Base-by-base conservation (phyloP, 2,113 vertebrate genomes). In the Phyllostomus discolor region DNA sequence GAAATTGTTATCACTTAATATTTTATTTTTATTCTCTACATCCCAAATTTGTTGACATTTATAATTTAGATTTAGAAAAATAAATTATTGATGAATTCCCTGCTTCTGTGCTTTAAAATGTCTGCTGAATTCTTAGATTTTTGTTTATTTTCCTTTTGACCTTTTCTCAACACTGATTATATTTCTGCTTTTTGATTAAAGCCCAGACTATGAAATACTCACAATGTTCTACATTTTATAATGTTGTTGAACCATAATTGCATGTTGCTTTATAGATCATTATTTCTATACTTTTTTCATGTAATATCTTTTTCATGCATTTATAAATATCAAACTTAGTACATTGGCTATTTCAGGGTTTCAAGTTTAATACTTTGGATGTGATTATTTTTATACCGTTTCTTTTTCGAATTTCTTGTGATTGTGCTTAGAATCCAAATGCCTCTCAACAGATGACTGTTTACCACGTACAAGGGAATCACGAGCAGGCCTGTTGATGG, bases 401-500 rank as follows among this genome's bases (percentile, higher is more conserved):
- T 79, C 22, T 64, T 84, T 22, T 88, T 46, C 50, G 85, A 70
- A 73, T 85, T 52, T 3, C 33, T 85, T 94, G 95, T 69, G 73
- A 5, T 14, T 91, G 33, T 92, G 33, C 38, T 82, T 33, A 31
- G 26, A 75, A 86, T 17, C 7, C n/a, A 92, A 95, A 54, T 41
- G 19, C 52, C 5, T 89, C 7, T 92, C 10, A 70, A 31, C 26
- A 70, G 92, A 90, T 66, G 22, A 50, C 4, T 92, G 20, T 95
- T 88, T 90, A 82, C 26, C n/a, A 82, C 43, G 48, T 80, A 16
- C 72, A 92, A 48, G 67, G 52, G 94, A 91, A 67, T 96, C 70
- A 85, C 52, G 59, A 83, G 1, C 10, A 50, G 33, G 24, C 31
- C 4, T 82, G n/a, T 76, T 50, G 15, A 93, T 94, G 90, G 64